Evolutionary conservation across 2,888 invertebrate genomes (phyloP).

Genomic region (Atrina japonica): DNA sequence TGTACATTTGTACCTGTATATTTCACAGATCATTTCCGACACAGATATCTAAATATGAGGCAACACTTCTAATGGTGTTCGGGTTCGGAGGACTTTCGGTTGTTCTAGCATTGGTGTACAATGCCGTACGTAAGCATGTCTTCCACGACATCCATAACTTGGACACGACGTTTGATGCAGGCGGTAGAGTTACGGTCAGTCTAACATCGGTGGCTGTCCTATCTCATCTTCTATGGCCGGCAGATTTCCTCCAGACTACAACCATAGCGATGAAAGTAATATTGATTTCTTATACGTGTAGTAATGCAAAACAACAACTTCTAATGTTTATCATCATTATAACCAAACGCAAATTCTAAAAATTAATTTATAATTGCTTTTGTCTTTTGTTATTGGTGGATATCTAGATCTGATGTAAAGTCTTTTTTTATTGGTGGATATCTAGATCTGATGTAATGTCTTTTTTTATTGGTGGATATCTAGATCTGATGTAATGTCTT

Average conservation of each 20-base stretch:
- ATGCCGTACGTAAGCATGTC: conserved; percentile 55
- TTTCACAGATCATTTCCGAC: conserved; percentile 44
- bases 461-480: too few relatives aligned
- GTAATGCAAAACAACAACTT: too few relatives aligned
- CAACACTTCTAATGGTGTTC: conserved; percentile 54
- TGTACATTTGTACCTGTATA: neutral
- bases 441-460: too few relatives aligned
- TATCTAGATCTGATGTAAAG: too few relatives aligned
- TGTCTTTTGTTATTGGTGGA: too few relatives aligned
- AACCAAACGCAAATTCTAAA: too few relatives aligned
- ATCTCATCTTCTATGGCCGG: conserved; percentile 46
- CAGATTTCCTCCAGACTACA: conserved; percentile 34
- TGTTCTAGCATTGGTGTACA: conserved; percentile 57
- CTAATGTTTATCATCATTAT: too few relatives aligned
- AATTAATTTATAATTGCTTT: too few relatives aligned
- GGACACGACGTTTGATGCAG: conserved; percentile 47
- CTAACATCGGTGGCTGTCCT: conserved; percentile 47
- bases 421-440: too few relatives aligned
- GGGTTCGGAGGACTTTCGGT: conserved; percentile 66
- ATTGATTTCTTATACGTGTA: too few relatives aligned
- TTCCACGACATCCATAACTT: conserved; percentile 54
- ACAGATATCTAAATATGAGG: conserved; percentile 55
- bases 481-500: too few relatives aligned
- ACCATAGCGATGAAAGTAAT: conserved; percentile 39
- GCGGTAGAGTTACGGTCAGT: conserved; percentile 44